Evolutionary conservation across 1,140 invertebrate genomes (phyloP).

Genomic region (Hermetia illucens): DNA sequence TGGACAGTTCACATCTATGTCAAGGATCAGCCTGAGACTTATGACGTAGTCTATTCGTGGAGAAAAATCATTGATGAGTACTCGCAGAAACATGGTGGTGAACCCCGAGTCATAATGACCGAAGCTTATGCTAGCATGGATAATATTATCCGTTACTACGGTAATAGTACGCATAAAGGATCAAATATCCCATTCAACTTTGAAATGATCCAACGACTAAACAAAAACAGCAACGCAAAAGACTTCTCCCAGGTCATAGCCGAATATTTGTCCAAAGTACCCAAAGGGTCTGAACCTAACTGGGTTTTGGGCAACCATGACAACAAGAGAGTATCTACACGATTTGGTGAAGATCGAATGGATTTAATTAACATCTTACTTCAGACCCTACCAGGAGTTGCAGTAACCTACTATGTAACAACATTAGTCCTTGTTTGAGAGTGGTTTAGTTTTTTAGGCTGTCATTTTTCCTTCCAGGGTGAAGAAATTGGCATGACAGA

Average conservation of each 20-base stretch:
- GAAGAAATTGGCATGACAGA: constrained; percentile 71
- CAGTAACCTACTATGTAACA: constrained; percentile 49
- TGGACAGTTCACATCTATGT: constrained; percentile 47
- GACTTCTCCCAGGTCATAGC: constrained; percentile 38
- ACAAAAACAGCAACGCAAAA: constrained; percentile 34
- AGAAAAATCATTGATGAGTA: constrained; percentile 42
- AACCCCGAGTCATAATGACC: constrained; percentile 39
- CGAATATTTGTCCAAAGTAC: constrained; percentile 42
- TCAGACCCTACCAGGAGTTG: constrained; percentile 46
- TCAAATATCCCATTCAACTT: constrained; percentile 52
- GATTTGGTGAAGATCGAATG: constrained; percentile 45
- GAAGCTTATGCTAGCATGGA: constrained; percentile 44
- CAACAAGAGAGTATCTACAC: constrained; percentile 43
- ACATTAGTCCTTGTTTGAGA: too few relatives aligned
- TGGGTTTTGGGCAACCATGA: constrained; percentile 60
- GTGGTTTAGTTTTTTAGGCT: too few relatives aligned
- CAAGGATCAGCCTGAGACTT: constrained; percentile 41
- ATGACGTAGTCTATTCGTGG: constrained; percentile 44
- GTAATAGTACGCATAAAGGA: constrained; percentile 36
- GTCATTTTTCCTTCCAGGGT: too few relatives aligned
- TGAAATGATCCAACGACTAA: constrained; percentile 35
- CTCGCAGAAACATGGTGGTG: constrained; percentile 31
- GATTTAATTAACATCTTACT: constrained; percentile 50
- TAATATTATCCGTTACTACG: constrained; percentile 45
- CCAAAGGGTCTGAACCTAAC: constrained; percentile 34